Percentiles rank a stretch among this genome's conserved stretches.
Conservation (phyloP, 1,140 invertebrate species). For the Aradophagus sp. region DNA sequence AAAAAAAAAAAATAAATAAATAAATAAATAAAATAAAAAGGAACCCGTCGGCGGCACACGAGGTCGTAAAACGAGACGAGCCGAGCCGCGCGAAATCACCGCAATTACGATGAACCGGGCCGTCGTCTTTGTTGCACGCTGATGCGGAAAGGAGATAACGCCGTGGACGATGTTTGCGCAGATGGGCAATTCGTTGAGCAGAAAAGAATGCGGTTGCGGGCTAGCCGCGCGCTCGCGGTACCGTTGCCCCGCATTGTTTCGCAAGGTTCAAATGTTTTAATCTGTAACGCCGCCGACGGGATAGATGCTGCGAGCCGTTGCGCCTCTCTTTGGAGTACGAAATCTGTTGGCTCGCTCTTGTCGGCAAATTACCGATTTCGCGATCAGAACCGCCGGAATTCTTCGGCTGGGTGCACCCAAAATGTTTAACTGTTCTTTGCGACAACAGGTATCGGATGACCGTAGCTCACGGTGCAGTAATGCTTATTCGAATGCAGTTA, state of each 20-base stretch:
- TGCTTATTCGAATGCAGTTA: too few relatives aligned
- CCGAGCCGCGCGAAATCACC: constrained; percentile 29
- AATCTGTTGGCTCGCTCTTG: too few relatives aligned
- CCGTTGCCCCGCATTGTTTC: constrained; percentile 40
- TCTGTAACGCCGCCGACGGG: constrained; percentile 26
- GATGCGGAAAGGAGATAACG: constrained; percentile 29
- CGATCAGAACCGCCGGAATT: constrained; percentile 4
- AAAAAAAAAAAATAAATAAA: too few relatives aligned
- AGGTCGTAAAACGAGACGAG: constrained; percentile 28
- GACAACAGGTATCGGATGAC: too few relatives aligned
- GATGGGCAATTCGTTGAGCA: constrained; percentile 40
- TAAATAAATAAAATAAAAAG: too few relatives aligned
- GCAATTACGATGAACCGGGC: constrained; percentile 30
- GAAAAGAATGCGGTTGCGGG: constrained; percentile 42
- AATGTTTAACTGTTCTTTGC: too few relatives aligned
- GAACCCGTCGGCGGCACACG: constrained; percentile 23
- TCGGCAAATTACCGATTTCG: too few relatives aligned
- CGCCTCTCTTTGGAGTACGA: too few relatives aligned
- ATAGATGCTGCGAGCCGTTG: constrained; percentile 19
- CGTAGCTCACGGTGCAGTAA: too few relatives aligned
- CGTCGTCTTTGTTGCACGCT: constrained; percentile 13
- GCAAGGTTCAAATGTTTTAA: constrained; percentile 40
- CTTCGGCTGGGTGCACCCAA: too few relatives aligned
- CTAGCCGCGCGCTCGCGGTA: constrained; percentile 31
- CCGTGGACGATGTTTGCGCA: constrained; percentile 36